Conservation (phyloP, 2,113 vertebrate genomes). For the Daboia siamensis region DNA sequence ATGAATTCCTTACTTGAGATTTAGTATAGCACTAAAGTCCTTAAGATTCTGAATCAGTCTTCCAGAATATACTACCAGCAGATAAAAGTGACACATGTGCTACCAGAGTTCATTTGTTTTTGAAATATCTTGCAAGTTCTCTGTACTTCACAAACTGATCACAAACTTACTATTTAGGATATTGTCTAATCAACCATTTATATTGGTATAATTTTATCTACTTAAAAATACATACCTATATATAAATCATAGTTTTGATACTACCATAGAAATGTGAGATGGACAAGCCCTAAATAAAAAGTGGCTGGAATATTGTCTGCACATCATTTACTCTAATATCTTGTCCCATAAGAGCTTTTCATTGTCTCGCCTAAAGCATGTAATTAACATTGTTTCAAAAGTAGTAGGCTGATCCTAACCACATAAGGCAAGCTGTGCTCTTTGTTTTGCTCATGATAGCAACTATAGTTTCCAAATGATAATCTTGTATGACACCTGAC, state of each 20-base stretch:
- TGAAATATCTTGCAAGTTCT: neutral
- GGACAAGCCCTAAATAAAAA: neutral
- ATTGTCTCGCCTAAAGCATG: neutral
- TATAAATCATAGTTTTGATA: neutral
- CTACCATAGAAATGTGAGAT: neutral
- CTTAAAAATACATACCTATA: neutral
- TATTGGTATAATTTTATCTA: neutral
- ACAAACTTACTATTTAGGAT: neutral
- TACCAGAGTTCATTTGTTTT: neutral
- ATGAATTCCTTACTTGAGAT: neutral
- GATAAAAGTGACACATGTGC: neutral
- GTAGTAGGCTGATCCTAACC: neutral
- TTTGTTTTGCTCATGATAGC: neutral
- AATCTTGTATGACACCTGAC: neutral
- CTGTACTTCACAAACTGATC: neutral
- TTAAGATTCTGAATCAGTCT: accelerated
- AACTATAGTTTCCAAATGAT: neutral
- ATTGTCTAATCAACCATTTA: neutral
- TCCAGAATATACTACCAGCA: neutral
- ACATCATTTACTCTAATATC: neutral
- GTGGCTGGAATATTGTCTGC: neutral
- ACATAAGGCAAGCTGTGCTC: neutral
- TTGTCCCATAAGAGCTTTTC: neutral
- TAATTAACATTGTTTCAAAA: neutral
- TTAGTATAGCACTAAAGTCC: neutral